Base-by-base conservation (phyloP, 2,797 vertebrate species). In the Schizothorax lantsangensis region DNA sequence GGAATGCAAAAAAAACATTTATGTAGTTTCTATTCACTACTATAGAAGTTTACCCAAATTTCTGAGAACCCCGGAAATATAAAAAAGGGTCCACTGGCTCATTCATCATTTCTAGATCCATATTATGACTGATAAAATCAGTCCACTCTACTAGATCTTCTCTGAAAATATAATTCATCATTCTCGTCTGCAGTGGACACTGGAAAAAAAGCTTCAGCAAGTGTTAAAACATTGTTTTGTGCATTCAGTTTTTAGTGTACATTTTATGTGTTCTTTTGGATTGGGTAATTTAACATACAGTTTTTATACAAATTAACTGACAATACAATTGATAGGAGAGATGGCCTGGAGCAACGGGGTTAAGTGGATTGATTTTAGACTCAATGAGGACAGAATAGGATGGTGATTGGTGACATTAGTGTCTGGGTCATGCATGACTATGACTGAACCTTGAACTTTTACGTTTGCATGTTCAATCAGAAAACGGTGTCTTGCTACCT, bases 291-390 rank as follows among this genome's bases (percentile, higher is more conserved):
- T 74, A 83, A 15, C n/a, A 45, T 19, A 57, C 69, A 30, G 21
- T 83, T 83, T 57, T 45, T 45, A 74, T 73, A 36, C 17, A 83
- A 52, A 72, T 52, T 21, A 57, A 43, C 81, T 43, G 81, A 43
- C 52, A 17, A 40, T 52, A 8, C 38, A 45, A 62, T 33, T 83
- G 69, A 73, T 66, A 66, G 59, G 73, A 66, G 45, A 49, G 45
- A 49, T 30, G 23, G 40, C 43, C 33, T 17, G 47, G 62, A 68
- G 73, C 33, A n/a, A 49, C 4, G 4, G 23, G 45, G 62, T 78
- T 84, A 78, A 54, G 59, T 84, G 73, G 45, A 84, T 84, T 84
- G 83, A 84, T 84, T 84, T 77, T 40, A 36, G 30, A 40, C 45
- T 68, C 62, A 54, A 21, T 26, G 21, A 68, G 45, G 26, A 38